These are phyloP conservation scores for Tyto alba DNA, from an alignment of 2,113 vertebrate genomes.

Conservation along the genomic window DNA sequence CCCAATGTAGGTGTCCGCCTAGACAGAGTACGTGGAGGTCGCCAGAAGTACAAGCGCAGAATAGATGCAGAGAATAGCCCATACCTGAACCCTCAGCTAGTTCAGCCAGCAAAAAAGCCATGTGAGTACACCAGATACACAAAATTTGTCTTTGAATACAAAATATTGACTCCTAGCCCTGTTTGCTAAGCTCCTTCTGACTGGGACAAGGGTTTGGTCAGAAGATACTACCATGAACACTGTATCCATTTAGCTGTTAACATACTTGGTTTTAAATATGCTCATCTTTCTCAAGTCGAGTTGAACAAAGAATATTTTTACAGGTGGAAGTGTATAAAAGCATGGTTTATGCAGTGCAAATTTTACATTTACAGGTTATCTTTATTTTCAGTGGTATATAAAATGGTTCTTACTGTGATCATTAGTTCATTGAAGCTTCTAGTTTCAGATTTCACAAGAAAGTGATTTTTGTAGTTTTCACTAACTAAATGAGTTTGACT, in stretches of 20 bases:
- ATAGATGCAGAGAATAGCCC: conserved; percentile 99
- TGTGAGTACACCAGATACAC: conserved; percentile 79
- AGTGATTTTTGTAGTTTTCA: conserved; percentile 76
- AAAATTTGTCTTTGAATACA: background rate
- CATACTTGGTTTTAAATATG: background rate
- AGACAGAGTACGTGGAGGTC: conserved; percentile 96
- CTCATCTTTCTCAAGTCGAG: background rate
- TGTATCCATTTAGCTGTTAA: background rate
- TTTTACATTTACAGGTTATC: conserved; percentile 71
- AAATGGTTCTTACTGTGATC: conserved; percentile 66
- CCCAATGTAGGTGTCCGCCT: conserved; percentile 87
- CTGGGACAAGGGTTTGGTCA: background rate
- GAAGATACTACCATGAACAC: background rate
- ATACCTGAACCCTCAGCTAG: conserved; percentile 98
- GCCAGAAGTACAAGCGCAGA: conserved; percentile 99
- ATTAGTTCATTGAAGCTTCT: conserved; percentile 77
- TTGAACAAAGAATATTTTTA: conserved; percentile 35
- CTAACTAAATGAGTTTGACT: conserved; percentile 77
- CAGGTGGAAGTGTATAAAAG: conserved; percentile 47
- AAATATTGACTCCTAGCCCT: background rate
- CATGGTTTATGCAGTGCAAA: conserved; percentile 51
- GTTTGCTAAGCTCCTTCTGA: background rate
- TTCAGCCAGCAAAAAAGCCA: conserved; percentile 98
- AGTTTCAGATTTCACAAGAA: conserved; percentile 76
- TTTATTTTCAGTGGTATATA: conserved; percentile 73